These are phyloP conservation scores for Staurois parvus DNA, from an alignment of 2,797 vertebrate genomes.

Conservation along the genomic window DNA sequence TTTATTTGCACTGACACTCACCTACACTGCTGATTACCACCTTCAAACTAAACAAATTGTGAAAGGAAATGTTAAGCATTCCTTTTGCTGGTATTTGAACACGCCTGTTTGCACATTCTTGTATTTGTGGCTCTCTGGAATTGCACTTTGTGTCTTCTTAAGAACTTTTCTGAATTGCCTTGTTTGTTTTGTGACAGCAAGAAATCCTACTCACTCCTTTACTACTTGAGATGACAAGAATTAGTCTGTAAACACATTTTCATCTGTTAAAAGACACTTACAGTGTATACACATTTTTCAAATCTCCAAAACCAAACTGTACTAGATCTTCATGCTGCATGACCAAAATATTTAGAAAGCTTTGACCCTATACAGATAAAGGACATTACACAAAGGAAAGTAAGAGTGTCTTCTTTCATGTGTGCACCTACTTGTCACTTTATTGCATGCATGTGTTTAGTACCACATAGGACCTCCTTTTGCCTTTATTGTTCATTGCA, in stretches of 20 bases:
- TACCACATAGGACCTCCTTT: too few species aligned
- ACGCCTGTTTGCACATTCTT: conserved; percentile 50
- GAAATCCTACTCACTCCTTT: neutral
- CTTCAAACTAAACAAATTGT: conserved; percentile 52
- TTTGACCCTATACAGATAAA: neutral
- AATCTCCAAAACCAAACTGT: neutral
- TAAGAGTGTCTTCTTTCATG: too few species aligned
- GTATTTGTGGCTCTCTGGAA: conserved; percentile 28
- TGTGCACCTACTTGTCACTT: too few species aligned
- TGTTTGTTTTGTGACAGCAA: conserved; percentile 25
- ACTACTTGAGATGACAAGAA: neutral
- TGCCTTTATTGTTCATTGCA: too few species aligned
- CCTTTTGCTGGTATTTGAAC: conserved; percentile 13
- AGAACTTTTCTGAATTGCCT: neutral
- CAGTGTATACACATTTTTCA: neutral
- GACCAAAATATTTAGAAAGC: neutral
- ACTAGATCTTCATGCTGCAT: neutral
- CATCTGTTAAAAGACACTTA: neutral
- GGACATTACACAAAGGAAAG: too few species aligned
- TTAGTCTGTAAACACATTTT: neutral
- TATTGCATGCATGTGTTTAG: too few species aligned
- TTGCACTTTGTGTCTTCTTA: conserved; percentile 20
- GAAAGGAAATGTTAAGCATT: conserved; percentile 19
- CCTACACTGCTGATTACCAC: conserved; percentile 14
- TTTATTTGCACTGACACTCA: conserved; percentile 6